These are phyloP conservation scores for Autographa pulchrina DNA, from an alignment of 2,888 invertebrate genomes.

Conservation along the genomic window DNA sequence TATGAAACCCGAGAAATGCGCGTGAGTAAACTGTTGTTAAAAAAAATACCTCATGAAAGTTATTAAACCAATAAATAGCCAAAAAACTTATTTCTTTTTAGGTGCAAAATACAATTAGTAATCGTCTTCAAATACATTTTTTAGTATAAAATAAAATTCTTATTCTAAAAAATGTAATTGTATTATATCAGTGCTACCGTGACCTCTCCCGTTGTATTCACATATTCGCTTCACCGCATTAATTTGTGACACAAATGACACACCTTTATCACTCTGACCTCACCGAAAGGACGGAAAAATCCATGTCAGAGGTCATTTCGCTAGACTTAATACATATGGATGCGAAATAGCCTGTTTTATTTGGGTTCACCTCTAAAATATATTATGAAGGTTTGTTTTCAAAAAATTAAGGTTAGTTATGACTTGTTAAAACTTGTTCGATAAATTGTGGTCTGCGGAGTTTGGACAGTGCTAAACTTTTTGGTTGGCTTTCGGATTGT, in stretches of 20 bases:
- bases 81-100: too few relatives aligned
- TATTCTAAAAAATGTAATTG: too few relatives aligned
- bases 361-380: slow-evolving; percentile 47
- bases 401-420: slow-evolving; percentile 26
- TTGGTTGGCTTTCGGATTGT: neutral
- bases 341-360: slow-evolving; percentile 48
- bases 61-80: too few relatives aligned
- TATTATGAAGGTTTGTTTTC: slow-evolving; percentile 19
- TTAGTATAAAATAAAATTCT: too few relatives aligned
- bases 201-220: slow-evolving; percentile 41
- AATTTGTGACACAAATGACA: slow-evolving; percentile 69
- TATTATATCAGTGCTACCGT: slow-evolving; percentile 22
- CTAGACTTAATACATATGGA: slow-evolving; percentile 52
- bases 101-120: too few relatives aligned
- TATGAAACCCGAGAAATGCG: too few relatives aligned
- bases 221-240: slow-evolving; percentile 61
- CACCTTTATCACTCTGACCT: slow-evolving; percentile 64
- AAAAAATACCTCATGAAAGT: too few relatives aligned
- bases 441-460: neutral
- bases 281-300: slow-evolving; percentile 53
- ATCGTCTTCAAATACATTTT: too few relatives aligned
- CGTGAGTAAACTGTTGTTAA: too few relatives aligned
- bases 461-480: neutral
- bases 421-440: neutral
- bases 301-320: slow-evolving; percentile 50